Conservation (phyloP, 2,113 vertebrate species). For the Sclerurus mexicanus region DNA sequence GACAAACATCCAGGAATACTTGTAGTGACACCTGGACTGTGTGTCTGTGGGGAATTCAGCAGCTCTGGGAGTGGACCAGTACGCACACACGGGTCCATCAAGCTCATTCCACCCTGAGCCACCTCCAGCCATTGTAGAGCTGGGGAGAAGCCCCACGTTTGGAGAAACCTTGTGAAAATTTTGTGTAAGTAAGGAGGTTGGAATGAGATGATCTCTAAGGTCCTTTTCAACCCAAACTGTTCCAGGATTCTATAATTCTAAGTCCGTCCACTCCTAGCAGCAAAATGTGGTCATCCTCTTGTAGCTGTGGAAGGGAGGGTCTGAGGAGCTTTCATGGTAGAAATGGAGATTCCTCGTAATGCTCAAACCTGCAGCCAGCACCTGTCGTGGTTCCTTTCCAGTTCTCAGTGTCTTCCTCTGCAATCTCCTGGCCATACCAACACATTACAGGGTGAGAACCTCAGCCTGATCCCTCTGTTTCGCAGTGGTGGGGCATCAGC, state of each 20-base stretch:
- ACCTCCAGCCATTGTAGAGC: accelerated
- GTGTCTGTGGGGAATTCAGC: background rate
- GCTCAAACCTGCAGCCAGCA: background rate
- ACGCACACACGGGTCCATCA: accelerated
- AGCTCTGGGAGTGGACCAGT: background rate
- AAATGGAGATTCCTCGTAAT: background rate
- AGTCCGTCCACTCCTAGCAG: background rate
- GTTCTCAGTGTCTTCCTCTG: background rate
- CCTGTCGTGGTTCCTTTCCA: background rate
- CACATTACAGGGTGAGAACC: accelerated
- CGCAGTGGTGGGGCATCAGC: background rate
- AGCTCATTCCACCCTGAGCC: background rate
- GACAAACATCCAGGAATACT: accelerated
- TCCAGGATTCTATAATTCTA: background rate
- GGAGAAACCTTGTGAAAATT: background rate
- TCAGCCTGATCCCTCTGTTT: background rate
- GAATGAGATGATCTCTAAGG: background rate
- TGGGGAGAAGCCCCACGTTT: background rate
- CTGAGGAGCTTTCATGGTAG: background rate
- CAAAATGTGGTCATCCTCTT: background rate
- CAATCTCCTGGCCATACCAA: background rate
- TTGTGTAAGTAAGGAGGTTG: background rate
- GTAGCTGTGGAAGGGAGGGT: background rate
- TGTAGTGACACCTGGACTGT: background rate
- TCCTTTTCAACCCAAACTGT: background rate